Evolutionary conservation across 2,113 vertebrate genomes (phyloP).

Genomic region (Corvus moneduloides): DNA sequence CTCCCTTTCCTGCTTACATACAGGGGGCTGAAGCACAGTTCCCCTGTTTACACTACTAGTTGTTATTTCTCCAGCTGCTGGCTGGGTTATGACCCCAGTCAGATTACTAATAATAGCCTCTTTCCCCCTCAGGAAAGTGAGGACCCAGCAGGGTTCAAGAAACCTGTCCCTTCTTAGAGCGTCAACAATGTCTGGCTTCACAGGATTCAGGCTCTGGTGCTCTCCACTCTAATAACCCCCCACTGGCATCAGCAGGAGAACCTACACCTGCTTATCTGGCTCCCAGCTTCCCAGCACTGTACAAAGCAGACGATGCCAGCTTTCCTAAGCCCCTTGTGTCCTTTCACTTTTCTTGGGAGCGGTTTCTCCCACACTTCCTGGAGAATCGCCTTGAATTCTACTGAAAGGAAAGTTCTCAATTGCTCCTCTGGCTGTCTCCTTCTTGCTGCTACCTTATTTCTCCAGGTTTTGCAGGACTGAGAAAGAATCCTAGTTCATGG

Average conservation of each 20-base stretch:
- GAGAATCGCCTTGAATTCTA: neutral
- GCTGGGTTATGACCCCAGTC: constrained; percentile 37
- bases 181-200: constrained; percentile 13
- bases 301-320: neutral
- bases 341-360: neutral
- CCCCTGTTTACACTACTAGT: constrained; percentile 18
- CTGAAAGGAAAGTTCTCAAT: neutral
- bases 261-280: neutral
- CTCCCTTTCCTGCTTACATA: constrained; percentile 2
- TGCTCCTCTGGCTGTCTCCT: neutral
- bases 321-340: neutral
- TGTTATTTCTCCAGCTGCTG: constrained; percentile 58
- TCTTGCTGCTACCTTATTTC: neutral
- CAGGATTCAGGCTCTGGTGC: neutral
- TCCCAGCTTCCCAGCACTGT: neutral
- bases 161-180: neutral
- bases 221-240: neutral
- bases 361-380: neutral
- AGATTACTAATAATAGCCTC: constrained; percentile 23
- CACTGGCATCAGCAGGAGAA: neutral
- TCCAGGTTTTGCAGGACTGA: neutral
- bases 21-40: neutral
- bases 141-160: constrained; percentile 3
- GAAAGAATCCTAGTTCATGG: neutral
- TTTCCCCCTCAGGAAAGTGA: neutral